These are phyloP conservation scores for Motacilla tschutschensis DNA, from an alignment of 2,113 vertebrate species.

Conservation along the genomic window DNA sequence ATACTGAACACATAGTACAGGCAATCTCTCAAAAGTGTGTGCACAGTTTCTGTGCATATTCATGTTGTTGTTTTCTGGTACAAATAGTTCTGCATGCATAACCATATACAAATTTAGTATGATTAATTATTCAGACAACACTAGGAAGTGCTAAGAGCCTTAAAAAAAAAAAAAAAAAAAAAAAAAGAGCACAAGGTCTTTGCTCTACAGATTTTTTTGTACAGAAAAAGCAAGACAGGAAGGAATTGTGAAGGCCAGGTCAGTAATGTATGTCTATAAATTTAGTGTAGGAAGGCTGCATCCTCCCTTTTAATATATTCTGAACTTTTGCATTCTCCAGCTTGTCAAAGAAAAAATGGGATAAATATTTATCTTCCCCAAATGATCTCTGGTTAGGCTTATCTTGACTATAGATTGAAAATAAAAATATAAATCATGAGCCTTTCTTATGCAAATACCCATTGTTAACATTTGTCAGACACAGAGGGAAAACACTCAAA, in stretches of 20 bases:
- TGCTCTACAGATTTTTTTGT: slow-evolving; percentile 33
- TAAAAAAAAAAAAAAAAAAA: background rate
- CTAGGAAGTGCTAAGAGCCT: background rate
- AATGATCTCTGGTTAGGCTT: slow-evolving; percentile 35
- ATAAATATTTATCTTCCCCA: slow-evolving; percentile 50
- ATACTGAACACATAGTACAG: background rate
- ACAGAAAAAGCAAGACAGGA: background rate
- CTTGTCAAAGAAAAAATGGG: slow-evolving; percentile 32
- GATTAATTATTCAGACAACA: slow-evolving; percentile 24
- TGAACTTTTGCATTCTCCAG: background rate
- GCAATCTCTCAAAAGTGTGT: background rate
- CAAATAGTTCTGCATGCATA: slow-evolving; percentile 24
- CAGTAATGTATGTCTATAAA: slow-evolving; percentile 13
- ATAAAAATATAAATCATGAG: slow-evolving; percentile 56
- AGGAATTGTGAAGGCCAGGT: slow-evolving; percentile 31
- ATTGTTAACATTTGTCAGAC: slow-evolving; percentile 53
- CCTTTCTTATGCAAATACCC: slow-evolving; percentile 53
- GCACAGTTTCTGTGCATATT: background rate
- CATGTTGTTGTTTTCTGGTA: background rate
- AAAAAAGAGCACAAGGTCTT: background rate
- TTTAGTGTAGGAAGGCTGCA: background rate
- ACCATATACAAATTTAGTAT: background rate
- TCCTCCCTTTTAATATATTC: slow-evolving; percentile 5
- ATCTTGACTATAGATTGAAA: slow-evolving; percentile 32
- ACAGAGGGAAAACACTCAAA: slow-evolving; percentile 39